phyloP scores from a whole-genome alignment of 2,888 invertebrate genomes.

The Dexiosoma caninum region DNA sequence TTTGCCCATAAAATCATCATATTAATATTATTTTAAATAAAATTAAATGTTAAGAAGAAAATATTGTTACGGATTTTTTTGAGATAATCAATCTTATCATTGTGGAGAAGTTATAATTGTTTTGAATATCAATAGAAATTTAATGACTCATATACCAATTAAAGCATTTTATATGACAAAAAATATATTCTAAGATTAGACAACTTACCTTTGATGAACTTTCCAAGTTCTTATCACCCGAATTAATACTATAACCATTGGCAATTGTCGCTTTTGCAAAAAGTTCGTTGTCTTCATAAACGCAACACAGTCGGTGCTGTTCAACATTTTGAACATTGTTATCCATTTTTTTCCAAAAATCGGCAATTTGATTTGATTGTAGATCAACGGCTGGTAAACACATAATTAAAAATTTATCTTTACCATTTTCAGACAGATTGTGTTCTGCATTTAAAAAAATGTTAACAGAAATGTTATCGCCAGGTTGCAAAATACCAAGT shows the following conservation, averaged over 20 bases:
- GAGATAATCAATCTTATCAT: background rate
- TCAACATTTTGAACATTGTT: slow-evolving; percentile 78
- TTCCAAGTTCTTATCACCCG: slow-evolving; percentile 63
- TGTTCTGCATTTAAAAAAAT: slow-evolving; percentile 88
- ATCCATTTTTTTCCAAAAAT: slow-evolving; percentile 83
- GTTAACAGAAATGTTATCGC: slow-evolving; percentile 82
- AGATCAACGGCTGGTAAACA: slow-evolving; percentile 82
- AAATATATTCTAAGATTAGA: background rate
- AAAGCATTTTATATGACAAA: background rate
- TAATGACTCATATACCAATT: background rate
- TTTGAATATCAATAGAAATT: background rate
- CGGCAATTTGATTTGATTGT: slow-evolving; percentile 81
- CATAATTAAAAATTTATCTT: slow-evolving; percentile 94
- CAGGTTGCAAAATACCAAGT: slow-evolving; percentile 85
- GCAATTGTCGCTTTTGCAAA: slow-evolving; percentile 22
- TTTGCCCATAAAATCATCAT: too few species aligned
- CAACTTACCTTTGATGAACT: slow-evolving; percentile 40
- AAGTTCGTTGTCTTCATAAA: slow-evolving; percentile 45
- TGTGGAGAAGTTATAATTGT: background rate
- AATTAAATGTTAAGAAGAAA: too few species aligned
- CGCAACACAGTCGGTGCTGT: slow-evolving; percentile 85
- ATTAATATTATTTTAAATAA: too few species aligned
- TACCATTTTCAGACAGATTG: slow-evolving; percentile 82
- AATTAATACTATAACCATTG: slow-evolving; percentile 69
- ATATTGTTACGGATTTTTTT: background rate